Evolutionary conservation across 2,797 vertebrate genomes (phyloP), one percentile per base, ranked within the genome.

Genomic region (Bryconaethiops microstoma): DNA sequence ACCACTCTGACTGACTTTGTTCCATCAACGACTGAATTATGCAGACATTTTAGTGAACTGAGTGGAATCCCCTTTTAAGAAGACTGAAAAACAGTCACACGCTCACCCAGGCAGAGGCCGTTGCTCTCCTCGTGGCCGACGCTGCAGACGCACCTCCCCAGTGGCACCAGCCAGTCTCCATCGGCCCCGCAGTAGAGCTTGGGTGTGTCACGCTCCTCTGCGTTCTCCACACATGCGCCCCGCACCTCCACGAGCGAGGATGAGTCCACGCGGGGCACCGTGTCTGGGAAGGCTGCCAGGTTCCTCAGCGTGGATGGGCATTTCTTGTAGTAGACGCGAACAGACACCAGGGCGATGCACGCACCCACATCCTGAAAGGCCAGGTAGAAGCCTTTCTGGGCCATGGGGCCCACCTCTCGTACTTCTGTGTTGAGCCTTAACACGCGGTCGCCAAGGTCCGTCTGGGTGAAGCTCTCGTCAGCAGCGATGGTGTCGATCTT

Each of bases 301-400:
- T 99, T 99, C 55, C 97, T 92, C 54, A 97, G 90, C 0, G 96
- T 98, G 62, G 96, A 97, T 0, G 98, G 97, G 83, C 98, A 99
- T 86, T 97, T 98, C 88, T 99, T 99, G 89, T 98, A 99, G 90
- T 98, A 99, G 70, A 97, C 97, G 83, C 97, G 91, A 12, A 99
- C 97, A 0, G 98, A 99, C 17, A 99, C 97, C 29, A 99, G 92
- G 19, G 98, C 98, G 71, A 99, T 99, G 77, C 98, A 99, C 0
- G 98, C 98, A 0, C 98, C 98, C n/a, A 99, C 97, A 83, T 99
- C 98, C 91, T 99, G 98, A 88, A 99, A 99, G 82, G 97, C 97
- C 29, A 99, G 92, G 76, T 97, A 99, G 93, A 99, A 99, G 64
- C 98, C 98, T 80, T 96, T 97, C 80, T 88, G 95, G 84, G 90